Conservation (phyloP, 2,797 vertebrate genomes). For the Anguilla megastoma region DNA sequence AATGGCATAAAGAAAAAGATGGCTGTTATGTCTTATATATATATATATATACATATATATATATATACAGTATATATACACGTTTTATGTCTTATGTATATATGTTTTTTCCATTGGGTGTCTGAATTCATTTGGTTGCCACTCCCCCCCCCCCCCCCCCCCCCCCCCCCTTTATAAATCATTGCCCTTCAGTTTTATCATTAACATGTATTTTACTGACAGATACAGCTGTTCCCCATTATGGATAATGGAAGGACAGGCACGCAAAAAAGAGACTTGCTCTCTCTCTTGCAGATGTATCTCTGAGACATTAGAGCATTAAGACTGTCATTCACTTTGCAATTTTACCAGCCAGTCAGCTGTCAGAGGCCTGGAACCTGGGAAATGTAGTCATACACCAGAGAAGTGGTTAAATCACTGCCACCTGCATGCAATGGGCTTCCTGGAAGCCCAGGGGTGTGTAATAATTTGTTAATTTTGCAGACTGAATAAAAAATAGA, state of each 20-base stretch:
- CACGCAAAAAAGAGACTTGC: not conserved
- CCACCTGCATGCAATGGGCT: not conserved
- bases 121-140: not conserved
- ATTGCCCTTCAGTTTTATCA: not conserved
- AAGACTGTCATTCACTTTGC: constrained; percentile 8
- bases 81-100: not conserved
- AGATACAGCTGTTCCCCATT: constrained; percentile 9
- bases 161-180: not conserved
- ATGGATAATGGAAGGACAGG: not conserved
- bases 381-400: constrained; percentile 17
- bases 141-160: not conserved
- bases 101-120: not conserved
- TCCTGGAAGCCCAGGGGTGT: not conserved
- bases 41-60: not conserved
- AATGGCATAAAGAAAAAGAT: not conserved
- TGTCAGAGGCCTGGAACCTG: constrained; percentile 6
- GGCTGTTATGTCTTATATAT: not conserved
- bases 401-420: not conserved
- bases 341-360: not conserved
- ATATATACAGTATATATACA: not conserved
- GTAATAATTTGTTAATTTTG: not conserved
- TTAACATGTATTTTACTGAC: not conserved
- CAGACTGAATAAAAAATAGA: not conserved
- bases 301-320: not conserved
- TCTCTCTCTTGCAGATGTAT: not conserved